Conservation (phyloP, 2,888 invertebrate genomes). For the Schizaphis graminum region DNA sequence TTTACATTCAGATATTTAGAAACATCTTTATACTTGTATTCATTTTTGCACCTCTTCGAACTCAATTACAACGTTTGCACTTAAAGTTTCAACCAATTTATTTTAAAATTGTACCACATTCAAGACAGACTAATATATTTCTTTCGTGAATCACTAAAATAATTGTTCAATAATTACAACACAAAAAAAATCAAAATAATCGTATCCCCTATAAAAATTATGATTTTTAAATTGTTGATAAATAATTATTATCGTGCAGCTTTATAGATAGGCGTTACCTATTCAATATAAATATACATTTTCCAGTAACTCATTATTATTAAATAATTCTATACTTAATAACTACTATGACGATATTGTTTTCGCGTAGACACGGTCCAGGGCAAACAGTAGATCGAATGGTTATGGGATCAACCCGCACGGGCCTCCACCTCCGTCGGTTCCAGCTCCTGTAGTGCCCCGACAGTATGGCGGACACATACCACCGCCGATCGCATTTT, state of each 20-base stretch:
- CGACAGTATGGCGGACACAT: constrained; percentile 67
- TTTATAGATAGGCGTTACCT: neutral
- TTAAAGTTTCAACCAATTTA: neutral
- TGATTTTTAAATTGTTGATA: neutral
- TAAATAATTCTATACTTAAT: neutral
- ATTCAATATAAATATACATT: neutral
- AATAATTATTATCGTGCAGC: neutral
- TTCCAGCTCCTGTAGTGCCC: constrained; percentile 69
- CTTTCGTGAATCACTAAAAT: neutral
- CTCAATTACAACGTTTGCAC: neutral
- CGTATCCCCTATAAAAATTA: neutral
- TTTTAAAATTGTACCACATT: neutral
- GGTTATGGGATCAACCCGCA: constrained; percentile 62
- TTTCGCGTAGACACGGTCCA: constrained; percentile 13
- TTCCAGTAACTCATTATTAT: neutral
- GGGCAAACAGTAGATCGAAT: constrained; percentile 62
- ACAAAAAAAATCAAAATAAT: neutral
- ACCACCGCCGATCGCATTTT: constrained; percentile 51
- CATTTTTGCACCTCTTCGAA: neutral
- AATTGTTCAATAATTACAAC: neutral
- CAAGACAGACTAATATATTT: neutral
- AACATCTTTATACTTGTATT: neutral
- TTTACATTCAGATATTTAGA: neutral
- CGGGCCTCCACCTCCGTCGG: constrained; percentile 67
- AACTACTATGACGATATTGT: neutral